Percentiles rank a stretch among this genome's conserved stretches.
phyloP scores from a whole-genome alignment of 2,113 vertebrate genomes.

The Crotalus tigris region DNA sequence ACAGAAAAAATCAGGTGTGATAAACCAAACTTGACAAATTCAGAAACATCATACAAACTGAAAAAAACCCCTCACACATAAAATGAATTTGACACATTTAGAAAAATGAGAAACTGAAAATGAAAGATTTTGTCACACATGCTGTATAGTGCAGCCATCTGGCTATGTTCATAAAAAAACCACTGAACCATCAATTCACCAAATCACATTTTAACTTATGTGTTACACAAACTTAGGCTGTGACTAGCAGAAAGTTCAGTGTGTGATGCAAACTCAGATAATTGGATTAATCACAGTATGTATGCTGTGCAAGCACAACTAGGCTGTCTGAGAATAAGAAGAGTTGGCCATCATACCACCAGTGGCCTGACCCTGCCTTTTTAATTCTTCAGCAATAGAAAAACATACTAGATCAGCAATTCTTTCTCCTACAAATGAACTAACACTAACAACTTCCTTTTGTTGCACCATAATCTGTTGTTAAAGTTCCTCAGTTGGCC shows the following conservation, averaged over 20 bases:
- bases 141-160: background rate
- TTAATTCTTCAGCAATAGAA: background rate
- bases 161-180: background rate
- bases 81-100: background rate
- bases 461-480: slow-evolving; percentile 4
- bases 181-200: background rate
- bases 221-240: background rate
- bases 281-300: background rate
- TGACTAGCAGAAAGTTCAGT: background rate
- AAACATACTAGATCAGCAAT: background rate
- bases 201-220: background rate
- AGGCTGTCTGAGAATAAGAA: background rate
- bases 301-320: background rate
- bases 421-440: background rate
- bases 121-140: background rate
- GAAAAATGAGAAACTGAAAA: background rate
- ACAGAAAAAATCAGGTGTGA: background rate
- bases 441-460: background rate
- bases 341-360: background rate
- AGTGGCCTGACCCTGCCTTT: background rate
- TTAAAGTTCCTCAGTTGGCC: slow-evolving; percentile 3
- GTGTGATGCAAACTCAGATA: background rate
- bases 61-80: background rate
- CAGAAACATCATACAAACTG: background rate
- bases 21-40: background rate